phyloP scores from a whole-genome alignment of 37 sponge, comb jelly and placozoan genomes.

The Ephydatia muelleri region DNA sequence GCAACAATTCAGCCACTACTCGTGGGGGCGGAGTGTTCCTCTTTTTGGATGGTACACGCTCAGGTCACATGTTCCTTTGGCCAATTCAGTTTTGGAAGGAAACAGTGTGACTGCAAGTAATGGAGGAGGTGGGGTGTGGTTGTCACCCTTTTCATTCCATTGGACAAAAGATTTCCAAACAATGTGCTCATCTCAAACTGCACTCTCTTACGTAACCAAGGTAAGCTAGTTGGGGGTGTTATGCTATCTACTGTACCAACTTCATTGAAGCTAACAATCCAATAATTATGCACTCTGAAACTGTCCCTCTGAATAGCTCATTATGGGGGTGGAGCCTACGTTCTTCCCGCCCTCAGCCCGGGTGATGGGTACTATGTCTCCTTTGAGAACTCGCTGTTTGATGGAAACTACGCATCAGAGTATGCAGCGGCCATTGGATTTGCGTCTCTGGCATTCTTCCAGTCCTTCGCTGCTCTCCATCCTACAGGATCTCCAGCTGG shows the following conservation, averaged over 20 bases:
- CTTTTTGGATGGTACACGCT: background rate
- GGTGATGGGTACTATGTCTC: background rate
- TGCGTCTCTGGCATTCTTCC: too few species aligned
- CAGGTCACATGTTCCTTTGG: background rate
- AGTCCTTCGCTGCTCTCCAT: background rate
- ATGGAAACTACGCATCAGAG: background rate
- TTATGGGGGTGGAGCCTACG: slow-evolving; percentile 32
- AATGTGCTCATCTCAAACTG: too few species aligned
- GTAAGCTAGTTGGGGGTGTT: background rate
- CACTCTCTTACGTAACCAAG: too few species aligned
- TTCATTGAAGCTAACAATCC: too few species aligned
- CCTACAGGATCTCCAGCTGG: slow-evolving; percentile 11
- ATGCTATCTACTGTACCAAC: too few species aligned
- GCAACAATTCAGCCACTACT: slow-evolving; percentile 12
- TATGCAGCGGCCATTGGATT: too few species aligned
- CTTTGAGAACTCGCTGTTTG: slow-evolving; percentile 8
- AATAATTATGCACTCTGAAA: too few species aligned
- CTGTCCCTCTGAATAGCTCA: slow-evolving; percentile 8
- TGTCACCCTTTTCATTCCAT: too few species aligned
- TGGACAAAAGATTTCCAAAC: too few species aligned
- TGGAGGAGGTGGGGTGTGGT: background rate
- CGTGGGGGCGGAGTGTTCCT: slow-evolving; percentile 34
- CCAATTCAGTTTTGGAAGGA: background rate
- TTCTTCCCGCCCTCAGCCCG: background rate
- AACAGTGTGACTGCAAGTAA: background rate